Evolutionary conservation across 2,113 vertebrate genomes (phyloP), one percentile per base, ranked within the genome.

Genomic region (Azemiops feae): DNA sequence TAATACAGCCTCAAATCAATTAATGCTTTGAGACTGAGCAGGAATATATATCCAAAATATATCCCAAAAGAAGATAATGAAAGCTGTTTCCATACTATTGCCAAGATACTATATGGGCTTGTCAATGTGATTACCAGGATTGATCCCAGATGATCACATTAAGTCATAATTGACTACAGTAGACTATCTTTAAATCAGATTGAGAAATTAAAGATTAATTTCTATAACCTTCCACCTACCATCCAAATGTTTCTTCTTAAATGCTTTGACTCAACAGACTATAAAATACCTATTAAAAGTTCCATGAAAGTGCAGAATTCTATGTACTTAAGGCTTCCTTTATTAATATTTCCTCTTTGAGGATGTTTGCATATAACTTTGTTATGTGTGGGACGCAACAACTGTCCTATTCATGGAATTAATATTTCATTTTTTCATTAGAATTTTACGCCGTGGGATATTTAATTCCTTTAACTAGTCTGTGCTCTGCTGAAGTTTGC

Each of bases 381-480:
- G 43, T 88, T 81, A 47, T 1, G 1, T 88, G 57, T 88, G 94
- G 95, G 95, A 96, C 94, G 93, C 74, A 47, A 50, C 57, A 50
- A 57, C 2, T 69, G 9, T 11, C 52, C 3, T 87, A 5, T 14
- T 89, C 64, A 90, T 64, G 81, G 74, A 12, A 16, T 91, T 87
- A 88, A 43, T 54, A 88, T 22, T 3, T 0, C 39, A 53, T 30
- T 88, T 53, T 53, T 5, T 30, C 3, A 74, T 1, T 95, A 89
- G 87, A 87, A 91, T 93, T 8, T 86, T 87, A 89, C 25, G 4
- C 89, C 81, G 3, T 58, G 22, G 57, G 91, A 6, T 91, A 3
- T 47, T 91, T 30, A 92, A 90, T 95, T 88, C 85, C 50, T 91
- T 58, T 57, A 87, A 90, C 81, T 69, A 93, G 93, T 89, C 4